A percentile compares a stretch with the other conserved stretches of the same genome.
Evolutionary conservation across 2,797 vertebrate genomes (phyloP).

Genomic region (Astyanax mexicanus): DNA sequence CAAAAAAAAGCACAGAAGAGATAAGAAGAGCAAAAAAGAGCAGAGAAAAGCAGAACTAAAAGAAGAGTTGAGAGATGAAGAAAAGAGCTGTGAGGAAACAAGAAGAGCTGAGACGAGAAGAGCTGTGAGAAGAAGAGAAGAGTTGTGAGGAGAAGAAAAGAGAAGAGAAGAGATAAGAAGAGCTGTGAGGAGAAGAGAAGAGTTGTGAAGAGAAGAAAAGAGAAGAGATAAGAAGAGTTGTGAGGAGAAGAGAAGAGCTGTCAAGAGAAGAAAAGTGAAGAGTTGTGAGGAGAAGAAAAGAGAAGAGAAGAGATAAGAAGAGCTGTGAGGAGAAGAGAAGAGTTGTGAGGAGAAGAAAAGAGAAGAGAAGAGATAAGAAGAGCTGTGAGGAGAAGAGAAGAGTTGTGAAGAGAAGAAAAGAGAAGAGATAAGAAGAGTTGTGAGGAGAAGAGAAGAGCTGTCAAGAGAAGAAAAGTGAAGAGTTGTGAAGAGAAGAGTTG

Average conservation of each 20-base stretch:
- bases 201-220: not conserved
- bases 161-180: not conserved
- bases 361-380: not conserved
- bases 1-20: too few species aligned
- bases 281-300: not conserved
- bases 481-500: not conserved
- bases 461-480: too few species aligned
- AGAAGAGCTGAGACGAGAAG: not conserved
- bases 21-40: too few species aligned
- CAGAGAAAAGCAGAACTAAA: not conserved
- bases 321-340: too few species aligned
- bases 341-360: too few species aligned
- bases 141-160: too few species aligned
- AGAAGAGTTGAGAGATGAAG: not conserved
- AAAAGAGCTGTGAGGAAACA: not conserved
- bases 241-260: not conserved
- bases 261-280: too few species aligned
- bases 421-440: too few species aligned
- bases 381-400: not conserved
- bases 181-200: not conserved
- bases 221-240: too few species aligned
- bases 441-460: not conserved
- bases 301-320: not conserved
- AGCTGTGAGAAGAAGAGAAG: too few species aligned
- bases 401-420: not conserved